phyloP scores from a whole-genome alignment of 1,140 invertebrate species.

The Rhopalosiphum padi region DNA sequence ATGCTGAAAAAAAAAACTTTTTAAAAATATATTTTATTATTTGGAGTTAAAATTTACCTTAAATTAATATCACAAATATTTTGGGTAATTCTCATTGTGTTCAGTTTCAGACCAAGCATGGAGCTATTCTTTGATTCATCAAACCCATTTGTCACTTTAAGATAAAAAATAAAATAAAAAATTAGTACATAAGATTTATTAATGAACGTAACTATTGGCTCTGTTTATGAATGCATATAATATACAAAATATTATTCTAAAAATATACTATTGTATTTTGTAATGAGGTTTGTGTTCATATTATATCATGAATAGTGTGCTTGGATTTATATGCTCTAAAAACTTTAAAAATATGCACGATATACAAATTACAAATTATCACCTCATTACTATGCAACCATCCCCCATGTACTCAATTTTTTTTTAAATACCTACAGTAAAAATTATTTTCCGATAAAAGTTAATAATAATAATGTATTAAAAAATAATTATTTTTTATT shows the following conservation, averaged over 20 bases:
- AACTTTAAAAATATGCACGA: no score
- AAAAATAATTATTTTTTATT: no score
- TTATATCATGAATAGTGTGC: background rate
- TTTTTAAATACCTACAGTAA: background rate
- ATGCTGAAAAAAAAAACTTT: background rate
- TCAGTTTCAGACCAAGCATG: background rate
- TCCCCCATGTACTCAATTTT: background rate
- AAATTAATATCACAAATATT: slow-evolving; percentile 48
- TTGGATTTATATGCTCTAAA: no score
- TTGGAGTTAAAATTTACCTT: background rate
- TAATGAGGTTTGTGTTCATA: background rate
- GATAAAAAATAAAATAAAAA: background rate
- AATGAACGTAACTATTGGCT: background rate
- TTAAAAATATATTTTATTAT: background rate
- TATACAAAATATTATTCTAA: background rate
- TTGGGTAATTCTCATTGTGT: background rate
- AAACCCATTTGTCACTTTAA: slow-evolving; percentile 45
- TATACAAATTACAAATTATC: no score
- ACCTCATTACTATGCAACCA: background rate
- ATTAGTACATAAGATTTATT: background rate
- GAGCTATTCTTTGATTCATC: slow-evolving; percentile 12
- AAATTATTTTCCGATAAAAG: background rate
- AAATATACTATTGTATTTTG: background rate
- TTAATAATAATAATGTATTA: no score
- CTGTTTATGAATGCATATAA: background rate